Conservation (phyloP, 2,797 vertebrate species). For the Spinibarbus caldwelli region DNA sequence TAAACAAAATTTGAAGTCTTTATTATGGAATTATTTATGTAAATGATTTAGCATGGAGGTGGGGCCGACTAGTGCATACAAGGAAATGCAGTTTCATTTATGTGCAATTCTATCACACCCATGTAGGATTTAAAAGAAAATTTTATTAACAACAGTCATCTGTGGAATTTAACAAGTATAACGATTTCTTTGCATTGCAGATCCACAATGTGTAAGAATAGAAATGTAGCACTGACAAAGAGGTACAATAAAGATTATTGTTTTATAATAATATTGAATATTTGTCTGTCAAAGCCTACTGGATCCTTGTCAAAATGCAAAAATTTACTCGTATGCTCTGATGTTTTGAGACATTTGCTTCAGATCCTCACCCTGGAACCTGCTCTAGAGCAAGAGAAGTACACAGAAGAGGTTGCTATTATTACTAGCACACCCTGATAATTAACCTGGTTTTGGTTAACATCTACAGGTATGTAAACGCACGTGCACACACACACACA, state of each 20-base stretch:
- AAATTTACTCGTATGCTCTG: neutral
- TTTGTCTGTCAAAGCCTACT: neutral
- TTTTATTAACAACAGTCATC: neutral
- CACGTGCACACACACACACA: too few relatives aligned
- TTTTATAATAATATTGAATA: neutral
- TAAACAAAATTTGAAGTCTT: neutral
- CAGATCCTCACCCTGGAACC: neutral
- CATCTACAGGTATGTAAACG: neutral
- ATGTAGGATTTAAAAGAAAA: neutral
- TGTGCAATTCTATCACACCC: neutral
- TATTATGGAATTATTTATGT: neutral
- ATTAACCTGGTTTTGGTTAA: neutral
- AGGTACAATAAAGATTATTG: neutral
- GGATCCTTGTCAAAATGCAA: neutral
- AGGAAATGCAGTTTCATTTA: neutral
- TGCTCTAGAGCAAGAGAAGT: neutral
- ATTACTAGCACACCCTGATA: neutral
- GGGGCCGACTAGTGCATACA: neutral
- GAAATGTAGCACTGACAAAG: neutral
- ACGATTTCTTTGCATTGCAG: neutral
- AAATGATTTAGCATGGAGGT: neutral
- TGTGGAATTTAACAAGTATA: neutral
- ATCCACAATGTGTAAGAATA: neutral
- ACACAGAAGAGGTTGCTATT: neutral
- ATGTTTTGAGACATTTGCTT: neutral